A percentile compares a stretch with the other conserved stretches of the same genome.
phyloP scores from a whole-genome alignment of 2,888 invertebrate genomes.

The Hyppa rectilinea region DNA sequence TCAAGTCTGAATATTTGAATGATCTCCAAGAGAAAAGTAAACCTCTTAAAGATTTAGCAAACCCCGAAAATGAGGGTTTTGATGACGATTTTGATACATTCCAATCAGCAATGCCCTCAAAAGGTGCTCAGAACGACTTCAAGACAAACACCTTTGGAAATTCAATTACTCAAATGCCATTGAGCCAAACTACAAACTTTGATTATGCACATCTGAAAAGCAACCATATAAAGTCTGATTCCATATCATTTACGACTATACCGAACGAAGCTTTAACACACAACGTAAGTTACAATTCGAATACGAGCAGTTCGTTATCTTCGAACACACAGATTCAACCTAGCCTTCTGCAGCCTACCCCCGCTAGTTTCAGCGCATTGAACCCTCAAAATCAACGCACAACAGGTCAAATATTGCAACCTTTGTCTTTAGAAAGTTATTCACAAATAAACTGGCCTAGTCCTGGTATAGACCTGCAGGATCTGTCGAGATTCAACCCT shows the following conservation, averaged over 20 bases:
- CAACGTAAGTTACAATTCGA: constrained; percentile 65
- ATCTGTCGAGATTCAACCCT: constrained; percentile 88
- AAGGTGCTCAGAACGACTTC: constrained; percentile 59
- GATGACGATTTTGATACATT: constrained; percentile 88
- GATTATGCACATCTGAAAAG: constrained; percentile 70
- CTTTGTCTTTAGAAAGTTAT: constrained; percentile 86
- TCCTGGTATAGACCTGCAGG: constrained; percentile 90
- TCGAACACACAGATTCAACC: constrained; percentile 55
- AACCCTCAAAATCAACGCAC: constrained; percentile 75
- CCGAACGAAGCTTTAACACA: constrained; percentile 70
- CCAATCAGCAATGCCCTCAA: constrained; percentile 82
- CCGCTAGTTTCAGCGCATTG: constrained; percentile 62
- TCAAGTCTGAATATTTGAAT: constrained; percentile 35
- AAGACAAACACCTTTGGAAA: constrained; percentile 59
- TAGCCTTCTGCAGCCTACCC: constrained; percentile 79
- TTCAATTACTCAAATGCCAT: constrained; percentile 64
- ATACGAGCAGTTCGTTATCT: constrained; percentile 62
- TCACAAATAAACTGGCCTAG: constrained; percentile 92
- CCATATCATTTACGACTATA: constrained; percentile 74
- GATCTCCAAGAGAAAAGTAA: constrained; percentile 44
- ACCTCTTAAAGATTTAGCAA: constrained; percentile 37
- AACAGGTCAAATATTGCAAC: constrained; percentile 86
- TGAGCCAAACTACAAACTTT: constrained; percentile 65
- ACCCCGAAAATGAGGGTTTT: constrained; percentile 60
- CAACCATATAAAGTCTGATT: constrained; percentile 73